phyloP scores from a whole-genome alignment of 2,113 vertebrate species.

The Typhlomys cinereus region DNA sequence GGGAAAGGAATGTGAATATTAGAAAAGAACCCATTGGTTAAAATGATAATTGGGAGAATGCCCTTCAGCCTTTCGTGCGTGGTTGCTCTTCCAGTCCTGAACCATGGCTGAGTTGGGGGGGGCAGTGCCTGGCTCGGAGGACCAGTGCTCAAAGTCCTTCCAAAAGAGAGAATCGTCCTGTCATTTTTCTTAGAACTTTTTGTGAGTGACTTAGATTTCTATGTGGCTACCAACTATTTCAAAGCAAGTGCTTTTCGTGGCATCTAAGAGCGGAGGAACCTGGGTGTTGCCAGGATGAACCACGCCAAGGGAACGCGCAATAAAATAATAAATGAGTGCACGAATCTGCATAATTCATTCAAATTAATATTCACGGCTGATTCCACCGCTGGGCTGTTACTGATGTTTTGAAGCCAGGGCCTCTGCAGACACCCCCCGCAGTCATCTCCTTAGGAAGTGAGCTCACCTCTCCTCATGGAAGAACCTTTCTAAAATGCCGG shows the following conservation, averaged over 20 bases:
- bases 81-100: conserved; percentile 14
- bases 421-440: conserved; percentile 82
- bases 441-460: conserved; percentile 87
- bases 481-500: conserved; percentile 70
- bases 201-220: conserved; percentile 53
- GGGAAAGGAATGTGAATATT: conserved; percentile 76
- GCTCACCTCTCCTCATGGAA: conserved; percentile 82
- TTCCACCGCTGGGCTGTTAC: conserved; percentile 71
- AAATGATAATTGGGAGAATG: conserved; percentile 68
- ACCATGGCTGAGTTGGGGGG: not conserved
- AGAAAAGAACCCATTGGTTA: conserved; percentile 76
- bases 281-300: conserved; percentile 61
- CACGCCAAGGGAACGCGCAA: conserved; percentile 54
- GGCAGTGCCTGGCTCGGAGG: not conserved
- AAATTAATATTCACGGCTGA: conserved; percentile 77
- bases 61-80: not conserved
- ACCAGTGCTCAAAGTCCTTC: not conserved
- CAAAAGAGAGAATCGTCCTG: conserved; percentile 41
- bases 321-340: conserved; percentile 80
- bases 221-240: conserved; percentile 56
- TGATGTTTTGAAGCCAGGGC: conserved; percentile 78
- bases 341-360: conserved; percentile 81
- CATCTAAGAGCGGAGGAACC: conserved; percentile 49
- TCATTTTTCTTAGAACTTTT: conserved; percentile 51
- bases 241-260: conserved; percentile 51